Percentiles rank a stretch among this genome's conserved stretches.
Conservation (phyloP, 2,888 invertebrate species). For the Campoplex capitator region DNA sequence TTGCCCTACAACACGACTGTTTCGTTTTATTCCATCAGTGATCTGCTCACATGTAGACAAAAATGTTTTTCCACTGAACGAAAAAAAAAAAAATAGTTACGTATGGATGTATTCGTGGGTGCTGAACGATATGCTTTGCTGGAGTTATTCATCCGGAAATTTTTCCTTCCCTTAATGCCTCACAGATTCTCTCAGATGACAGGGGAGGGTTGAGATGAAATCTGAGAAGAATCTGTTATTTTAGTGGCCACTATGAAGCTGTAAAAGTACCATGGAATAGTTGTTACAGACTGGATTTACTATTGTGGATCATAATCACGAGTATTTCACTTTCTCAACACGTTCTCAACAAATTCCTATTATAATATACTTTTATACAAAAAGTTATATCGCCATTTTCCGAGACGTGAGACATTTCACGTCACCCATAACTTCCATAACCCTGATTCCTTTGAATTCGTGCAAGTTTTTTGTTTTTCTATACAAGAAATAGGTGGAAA, state of each 20-base stretch:
- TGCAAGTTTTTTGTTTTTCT: too few relatives aligned
- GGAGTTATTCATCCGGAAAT: neutral
- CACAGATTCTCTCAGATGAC: constrained; percentile 4
- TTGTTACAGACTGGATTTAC: constrained; percentile 29
- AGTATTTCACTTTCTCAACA: neutral
- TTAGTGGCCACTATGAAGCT: neutral
- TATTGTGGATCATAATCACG: constrained; percentile 38
- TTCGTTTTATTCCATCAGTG: constrained; percentile 15
- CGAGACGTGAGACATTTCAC: too few relatives aligned
- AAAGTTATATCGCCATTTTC: too few relatives aligned
- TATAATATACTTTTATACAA: neutral
- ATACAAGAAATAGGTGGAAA: too few relatives aligned
- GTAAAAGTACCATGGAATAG: constrained; percentile 23
- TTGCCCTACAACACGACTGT: neutral
- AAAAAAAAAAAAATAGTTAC: constrained; percentile 4
- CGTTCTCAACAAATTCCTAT: neutral
- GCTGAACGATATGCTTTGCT: neutral
- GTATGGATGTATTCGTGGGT: constrained; percentile 1
- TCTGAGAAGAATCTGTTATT: constrained; percentile 28
- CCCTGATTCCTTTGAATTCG: too few relatives aligned
- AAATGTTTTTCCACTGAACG: neutral
- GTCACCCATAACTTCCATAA: too few relatives aligned
- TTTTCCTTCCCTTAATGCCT: neutral
- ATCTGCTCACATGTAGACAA: neutral
- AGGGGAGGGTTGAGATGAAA: constrained; percentile 7